phyloP scores from a whole-genome alignment of 1,140 invertebrate species.

The Bombus sylvicola region DNA sequence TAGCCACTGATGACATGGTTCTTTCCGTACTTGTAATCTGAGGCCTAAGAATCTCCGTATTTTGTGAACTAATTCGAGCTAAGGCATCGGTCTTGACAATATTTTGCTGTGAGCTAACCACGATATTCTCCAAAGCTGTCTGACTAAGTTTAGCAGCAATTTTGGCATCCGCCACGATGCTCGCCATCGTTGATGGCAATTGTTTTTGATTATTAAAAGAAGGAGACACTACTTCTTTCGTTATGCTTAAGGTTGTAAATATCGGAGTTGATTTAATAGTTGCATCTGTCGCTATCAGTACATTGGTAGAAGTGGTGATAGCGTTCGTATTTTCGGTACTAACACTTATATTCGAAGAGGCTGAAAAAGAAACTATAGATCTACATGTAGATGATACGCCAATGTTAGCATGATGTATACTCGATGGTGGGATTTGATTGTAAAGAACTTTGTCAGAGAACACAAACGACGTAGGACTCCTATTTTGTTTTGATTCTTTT shows the following conservation, averaged over 20 bases:
- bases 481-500: constrained; percentile 63
- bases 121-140: constrained; percentile 63
- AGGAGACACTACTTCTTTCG: constrained; percentile 63
- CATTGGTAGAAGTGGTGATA: constrained; percentile 10
- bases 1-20: background rate
- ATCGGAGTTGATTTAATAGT: constrained; percentile 44
- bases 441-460: constrained; percentile 67
- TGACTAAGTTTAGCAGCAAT: constrained; percentile 75
- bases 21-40: constrained; percentile 26
- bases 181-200: constrained; percentile 68
- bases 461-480: constrained; percentile 58
- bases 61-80: background rate
- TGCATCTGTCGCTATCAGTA: constrained; percentile 21
- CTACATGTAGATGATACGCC: constrained; percentile 57
- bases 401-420: constrained; percentile 73
- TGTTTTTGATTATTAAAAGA: constrained; percentile 62
- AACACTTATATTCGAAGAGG: constrained; percentile 24
- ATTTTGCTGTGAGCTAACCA: constrained; percentile 41
- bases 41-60: constrained; percentile 13
- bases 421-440: constrained; percentile 70
- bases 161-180: constrained; percentile 76
- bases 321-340: constrained; percentile 2
- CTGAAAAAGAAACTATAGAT: constrained; percentile 59
- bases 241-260: constrained; percentile 36
- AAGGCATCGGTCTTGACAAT: constrained; percentile 15